These are phyloP conservation scores for Neoitamus cyanurus DNA, from an alignment of 2,888 invertebrate species.

Conservation along the genomic window DNA sequence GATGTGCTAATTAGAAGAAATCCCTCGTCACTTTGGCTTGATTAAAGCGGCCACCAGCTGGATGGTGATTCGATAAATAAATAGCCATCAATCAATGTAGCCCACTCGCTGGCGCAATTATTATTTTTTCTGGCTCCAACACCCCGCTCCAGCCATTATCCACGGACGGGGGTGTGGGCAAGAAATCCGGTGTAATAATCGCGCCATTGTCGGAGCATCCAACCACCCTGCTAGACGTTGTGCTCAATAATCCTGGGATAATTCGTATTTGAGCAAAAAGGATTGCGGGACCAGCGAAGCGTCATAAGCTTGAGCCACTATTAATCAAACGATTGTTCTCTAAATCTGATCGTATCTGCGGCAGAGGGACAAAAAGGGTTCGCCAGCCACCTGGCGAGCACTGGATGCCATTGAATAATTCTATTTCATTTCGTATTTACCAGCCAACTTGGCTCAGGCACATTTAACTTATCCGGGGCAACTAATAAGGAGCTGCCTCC, in stretches of 20 bases:
- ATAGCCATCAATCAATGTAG: background rate
- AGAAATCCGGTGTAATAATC: background rate
- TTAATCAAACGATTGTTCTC: constrained; percentile 25
- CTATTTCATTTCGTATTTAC: background rate
- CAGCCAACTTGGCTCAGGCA: background rate
- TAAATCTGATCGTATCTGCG: constrained; percentile 16
- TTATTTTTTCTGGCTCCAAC: background rate
- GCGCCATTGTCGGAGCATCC: background rate
- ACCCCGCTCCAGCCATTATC: background rate
- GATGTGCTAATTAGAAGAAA: constrained; percentile 5
- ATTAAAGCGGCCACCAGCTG: background rate
- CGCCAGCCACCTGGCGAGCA: background rate
- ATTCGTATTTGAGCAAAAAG: background rate
- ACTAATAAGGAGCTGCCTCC: background rate
- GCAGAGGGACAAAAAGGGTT: constrained; percentile 14
- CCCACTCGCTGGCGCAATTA: background rate
- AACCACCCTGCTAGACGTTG: background rate
- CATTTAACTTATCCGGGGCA: background rate
- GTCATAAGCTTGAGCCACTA: constrained; percentile 11
- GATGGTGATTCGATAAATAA: background rate
- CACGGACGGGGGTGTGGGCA: background rate
- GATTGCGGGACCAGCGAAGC: background rate
- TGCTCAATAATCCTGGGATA: background rate
- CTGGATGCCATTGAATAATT: background rate
- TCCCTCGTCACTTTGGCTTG: background rate